Evolutionary conservation across 2,113 vertebrate species (phyloP), one percentile per base, ranked within the genome.

Genomic region (Hippocampus guttulatus): DNA sequence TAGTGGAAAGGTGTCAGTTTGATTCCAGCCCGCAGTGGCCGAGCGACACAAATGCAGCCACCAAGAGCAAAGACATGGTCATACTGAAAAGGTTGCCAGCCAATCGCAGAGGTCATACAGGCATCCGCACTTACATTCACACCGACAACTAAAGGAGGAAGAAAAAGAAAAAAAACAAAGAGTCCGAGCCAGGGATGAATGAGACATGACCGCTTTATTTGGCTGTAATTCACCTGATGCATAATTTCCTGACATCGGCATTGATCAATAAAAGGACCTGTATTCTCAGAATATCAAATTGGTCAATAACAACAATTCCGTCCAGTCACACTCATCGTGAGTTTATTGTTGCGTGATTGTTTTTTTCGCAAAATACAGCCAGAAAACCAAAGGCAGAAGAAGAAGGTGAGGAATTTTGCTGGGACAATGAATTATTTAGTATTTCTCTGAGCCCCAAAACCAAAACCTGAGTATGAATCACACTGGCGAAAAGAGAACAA

Each of bases 311-410:
- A 83, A 79, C 33, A 20, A 40, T 27, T 25, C 10, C 7, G 16
- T 33, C 2, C 3, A 61, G 58, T 61, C 58, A 51, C 58, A 30
- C 45, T 47, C 45, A 47, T 16, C 3, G 45, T 16, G 45, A 47
- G 45, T 55, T 55, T 11, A 55, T 55, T 9, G 57, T 58, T 18
- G 27, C 12, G 85, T 88, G 91, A 92, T 90, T 92, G 91, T 90
- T 90, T 89, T 45, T 70, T 81, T 83, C 89, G 89, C 89, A 88
- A 87, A 82, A 84, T 90, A 90, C 86, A 92, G 90, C 82, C 75
- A 75, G 80, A 74, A 81, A 64, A 75, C 64, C 23, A 41, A 33
- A 65, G n/a, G 14, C 12, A 16, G 69, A 12, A 2, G n/a, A 9
- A 52, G 25, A 45, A 18, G 30, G 63, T 20, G 64, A 62, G 60